phyloP scores from a whole-genome alignment of 2,797 vertebrate species.

The Sphenodon punctatus region DNA sequence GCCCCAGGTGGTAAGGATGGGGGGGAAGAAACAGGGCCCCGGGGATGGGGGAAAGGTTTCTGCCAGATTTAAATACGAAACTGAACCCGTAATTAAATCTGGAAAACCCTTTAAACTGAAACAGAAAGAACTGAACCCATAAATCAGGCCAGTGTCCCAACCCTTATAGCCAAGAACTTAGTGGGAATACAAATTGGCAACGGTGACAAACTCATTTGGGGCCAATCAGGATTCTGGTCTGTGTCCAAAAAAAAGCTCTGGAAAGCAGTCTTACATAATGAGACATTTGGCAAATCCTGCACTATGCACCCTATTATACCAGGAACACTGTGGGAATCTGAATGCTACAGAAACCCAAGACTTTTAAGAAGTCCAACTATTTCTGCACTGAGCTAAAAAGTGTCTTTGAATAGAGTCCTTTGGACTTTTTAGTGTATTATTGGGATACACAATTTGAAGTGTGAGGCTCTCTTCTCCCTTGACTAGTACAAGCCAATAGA shows the following conservation, averaged over 20 bases:
- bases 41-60: no score
- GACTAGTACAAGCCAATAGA: background rate
- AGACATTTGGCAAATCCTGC: fast-evolving
- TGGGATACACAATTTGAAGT: background rate
- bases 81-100: no score
- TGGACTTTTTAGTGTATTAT: background rate
- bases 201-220: background rate
- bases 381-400: background rate
- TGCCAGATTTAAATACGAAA: no score
- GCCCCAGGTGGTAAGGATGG: no score
- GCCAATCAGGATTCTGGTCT: background rate
- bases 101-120: no score
- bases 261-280: background rate
- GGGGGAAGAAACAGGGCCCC: no score
- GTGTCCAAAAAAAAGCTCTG: background rate
- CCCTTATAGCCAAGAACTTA: background rate
- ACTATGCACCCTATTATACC: fast-evolving
- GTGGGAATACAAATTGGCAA: background rate
- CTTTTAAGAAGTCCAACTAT: background rate
- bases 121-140: no score
- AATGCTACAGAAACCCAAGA: background rate
- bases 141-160: no score
- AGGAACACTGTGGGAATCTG: fast-evolving
- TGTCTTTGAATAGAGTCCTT: background rate
- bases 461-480: background rate